These are phyloP conservation scores for Tetramorium parvispinum DNA, from an alignment of 1,140 invertebrate genomes.

Conservation along the genomic window DNA sequence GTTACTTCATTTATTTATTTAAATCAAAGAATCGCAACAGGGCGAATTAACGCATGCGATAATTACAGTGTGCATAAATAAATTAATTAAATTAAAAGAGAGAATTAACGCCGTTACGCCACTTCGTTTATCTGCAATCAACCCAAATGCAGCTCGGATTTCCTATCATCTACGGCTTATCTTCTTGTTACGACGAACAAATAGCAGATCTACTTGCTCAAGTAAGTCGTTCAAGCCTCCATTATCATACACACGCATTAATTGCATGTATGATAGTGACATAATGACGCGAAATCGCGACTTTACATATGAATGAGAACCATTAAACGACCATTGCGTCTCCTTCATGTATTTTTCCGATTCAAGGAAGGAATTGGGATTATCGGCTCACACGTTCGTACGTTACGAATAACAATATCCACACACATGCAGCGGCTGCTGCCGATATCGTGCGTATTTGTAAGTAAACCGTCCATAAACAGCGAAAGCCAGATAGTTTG, in stretches of 20 bases:
- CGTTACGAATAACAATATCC: background rate
- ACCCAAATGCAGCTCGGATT: background rate
- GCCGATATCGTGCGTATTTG: background rate
- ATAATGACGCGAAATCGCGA: slow-evolving; percentile 5
- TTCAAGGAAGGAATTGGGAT: background rate
- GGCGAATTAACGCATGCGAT: background rate
- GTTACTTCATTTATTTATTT: background rate
- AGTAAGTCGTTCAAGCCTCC: background rate
- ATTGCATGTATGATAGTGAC: background rate
- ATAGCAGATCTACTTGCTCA: slow-evolving; percentile 15
- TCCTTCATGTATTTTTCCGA: background rate
- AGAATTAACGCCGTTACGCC: background rate
- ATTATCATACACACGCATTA: slow-evolving; percentile 24
- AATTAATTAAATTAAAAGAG: slow-evolving; percentile 26
- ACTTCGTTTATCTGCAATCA: slow-evolving; percentile 7
- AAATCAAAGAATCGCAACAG: background rate
- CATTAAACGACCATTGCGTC: background rate
- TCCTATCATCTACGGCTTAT: background rate
- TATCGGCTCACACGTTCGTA: background rate
- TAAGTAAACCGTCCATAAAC: slow-evolving; percentile 16
- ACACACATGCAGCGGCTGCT: background rate
- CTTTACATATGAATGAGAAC: background rate
- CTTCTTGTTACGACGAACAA: slow-evolving; percentile 14
- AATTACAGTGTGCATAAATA: slow-evolving; percentile 19
- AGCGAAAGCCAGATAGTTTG: slow-evolving; percentile 29